A percentile compares a stretch with the other conserved stretches of the same genome.
Conservation (phyloP, 2,113 vertebrate species). For the Lipophrys pholis region DNA sequence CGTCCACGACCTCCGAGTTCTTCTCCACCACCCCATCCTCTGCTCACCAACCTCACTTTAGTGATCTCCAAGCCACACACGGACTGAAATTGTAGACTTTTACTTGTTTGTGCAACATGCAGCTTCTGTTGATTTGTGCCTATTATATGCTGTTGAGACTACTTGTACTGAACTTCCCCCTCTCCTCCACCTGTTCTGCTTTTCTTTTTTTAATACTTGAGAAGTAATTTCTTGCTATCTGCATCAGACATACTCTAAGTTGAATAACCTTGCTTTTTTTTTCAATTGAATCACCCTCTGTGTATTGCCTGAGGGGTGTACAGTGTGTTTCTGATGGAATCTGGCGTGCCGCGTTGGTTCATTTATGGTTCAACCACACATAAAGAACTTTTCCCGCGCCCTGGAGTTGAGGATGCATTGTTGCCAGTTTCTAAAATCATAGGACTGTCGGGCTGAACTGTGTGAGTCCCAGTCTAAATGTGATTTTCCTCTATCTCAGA, state of each 20-base stretch:
- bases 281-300: not conserved
- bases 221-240: not conserved
- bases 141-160: not conserved
- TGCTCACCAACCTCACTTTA: constrained; percentile 32
- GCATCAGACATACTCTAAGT: not conserved
- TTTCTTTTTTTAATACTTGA: not conserved
- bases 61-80: not conserved
- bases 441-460: not conserved
- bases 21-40: constrained; percentile 44
- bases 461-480: not conserved
- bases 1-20: constrained; percentile 4
- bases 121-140: not conserved
- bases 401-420: not conserved
- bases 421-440: not conserved
- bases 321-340: not conserved
- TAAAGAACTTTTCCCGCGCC: not conserved
- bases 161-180: not conserved
- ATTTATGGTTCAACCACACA: not conserved
- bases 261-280: not conserved
- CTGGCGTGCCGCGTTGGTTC: not conserved
- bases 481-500: not conserved
- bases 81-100: not conserved
- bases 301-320: not conserved
- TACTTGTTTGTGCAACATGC: too few species aligned
- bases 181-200: not conserved